phyloP scores from a whole-genome alignment of 2,888 invertebrate species.

The Fragum whitleyi region DNA sequence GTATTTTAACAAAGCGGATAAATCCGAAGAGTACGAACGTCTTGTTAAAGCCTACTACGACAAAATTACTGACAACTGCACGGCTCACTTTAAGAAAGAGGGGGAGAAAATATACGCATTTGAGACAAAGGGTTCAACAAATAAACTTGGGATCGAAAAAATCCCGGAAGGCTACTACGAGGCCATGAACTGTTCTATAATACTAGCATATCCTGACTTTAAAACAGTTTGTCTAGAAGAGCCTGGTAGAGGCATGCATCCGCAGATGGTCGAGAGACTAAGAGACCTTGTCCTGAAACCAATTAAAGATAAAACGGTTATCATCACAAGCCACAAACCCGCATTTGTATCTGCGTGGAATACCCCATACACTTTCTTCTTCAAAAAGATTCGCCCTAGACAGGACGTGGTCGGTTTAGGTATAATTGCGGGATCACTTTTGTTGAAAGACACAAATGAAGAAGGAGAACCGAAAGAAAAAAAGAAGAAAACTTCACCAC shows the following conservation, averaged over 20 bases:
- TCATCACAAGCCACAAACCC: constrained; percentile 16
- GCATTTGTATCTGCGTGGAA: constrained; percentile 21
- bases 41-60: neutral
- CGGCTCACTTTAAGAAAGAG: neutral
- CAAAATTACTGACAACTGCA: constrained; percentile 16
- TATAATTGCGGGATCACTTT: neutral
- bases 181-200: constrained; percentile 43
- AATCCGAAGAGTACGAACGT: neutral
- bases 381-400: neutral
- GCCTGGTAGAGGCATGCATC: constrained; percentile 58
- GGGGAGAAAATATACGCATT: neutral
- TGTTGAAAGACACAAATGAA: neutral
- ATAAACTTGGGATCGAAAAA: constrained; percentile 12
- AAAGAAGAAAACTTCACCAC: neutral
- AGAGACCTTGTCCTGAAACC: constrained; percentile 4
- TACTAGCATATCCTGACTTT: constrained; percentile 37
- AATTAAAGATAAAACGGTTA: constrained; percentile 1
- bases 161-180: constrained; percentile 51
- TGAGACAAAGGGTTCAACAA: neutral
- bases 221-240: constrained; percentile 49
- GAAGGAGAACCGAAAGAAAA: too few species aligned
- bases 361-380: constrained; percentile 4
- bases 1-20: constrained; percentile 16
- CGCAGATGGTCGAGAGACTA: constrained; percentile 53
- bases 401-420: neutral